phyloP scores from a whole-genome alignment of 2,113 vertebrate species.

The Delphinus delphis region DNA sequence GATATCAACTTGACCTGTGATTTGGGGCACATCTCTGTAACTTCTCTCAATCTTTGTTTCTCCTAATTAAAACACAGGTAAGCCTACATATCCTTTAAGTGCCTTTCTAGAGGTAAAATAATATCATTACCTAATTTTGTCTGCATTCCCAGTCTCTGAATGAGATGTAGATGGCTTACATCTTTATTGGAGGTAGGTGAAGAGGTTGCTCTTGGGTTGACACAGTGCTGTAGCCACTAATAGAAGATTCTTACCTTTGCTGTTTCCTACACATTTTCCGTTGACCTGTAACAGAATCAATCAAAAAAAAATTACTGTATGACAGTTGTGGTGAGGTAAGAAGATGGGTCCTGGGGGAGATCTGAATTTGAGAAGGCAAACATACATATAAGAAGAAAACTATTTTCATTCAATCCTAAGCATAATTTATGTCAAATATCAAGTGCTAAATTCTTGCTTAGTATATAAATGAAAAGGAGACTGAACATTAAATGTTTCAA shows the following conservation, averaged over 20 bases:
- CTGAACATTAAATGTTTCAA: neutral
- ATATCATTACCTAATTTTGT: neutral
- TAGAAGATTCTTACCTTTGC: too few species aligned
- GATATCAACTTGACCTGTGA: neutral
- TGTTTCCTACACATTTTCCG: neutral
- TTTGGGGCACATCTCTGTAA: neutral
- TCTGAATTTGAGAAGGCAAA: neutral
- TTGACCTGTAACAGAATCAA: neutral
- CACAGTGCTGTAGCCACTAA: too few species aligned
- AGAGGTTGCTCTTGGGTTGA: neutral
- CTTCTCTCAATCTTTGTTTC: neutral
- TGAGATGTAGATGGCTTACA: fast-evolving
- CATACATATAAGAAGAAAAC: neutral
- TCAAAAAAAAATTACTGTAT: neutral
- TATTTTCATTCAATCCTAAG: neutral
- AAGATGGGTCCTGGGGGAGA: neutral
- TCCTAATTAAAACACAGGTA: neutral
- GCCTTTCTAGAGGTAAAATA: neutral
- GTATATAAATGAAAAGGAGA: neutral
- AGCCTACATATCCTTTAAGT: neutral
- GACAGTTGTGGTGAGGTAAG: neutral
- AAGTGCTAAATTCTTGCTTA: neutral
- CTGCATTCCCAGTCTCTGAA: neutral
- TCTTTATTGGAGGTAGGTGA: neutral
- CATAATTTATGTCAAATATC: neutral